phyloP scores from a whole-genome alignment of 2,888 invertebrate genomes.

The Linyphia triangularis region DNA sequence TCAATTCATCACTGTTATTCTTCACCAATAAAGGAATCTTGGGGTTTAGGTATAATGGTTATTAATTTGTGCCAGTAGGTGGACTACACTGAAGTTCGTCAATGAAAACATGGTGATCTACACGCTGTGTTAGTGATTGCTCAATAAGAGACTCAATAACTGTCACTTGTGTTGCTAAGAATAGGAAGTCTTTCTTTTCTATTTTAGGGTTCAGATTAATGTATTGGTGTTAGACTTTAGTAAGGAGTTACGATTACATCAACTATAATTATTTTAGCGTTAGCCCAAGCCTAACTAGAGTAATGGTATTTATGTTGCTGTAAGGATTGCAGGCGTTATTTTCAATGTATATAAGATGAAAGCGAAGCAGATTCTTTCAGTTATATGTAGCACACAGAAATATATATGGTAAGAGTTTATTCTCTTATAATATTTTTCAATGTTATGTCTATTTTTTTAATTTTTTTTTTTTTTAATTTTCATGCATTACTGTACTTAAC shows the following conservation, averaged over 20 bases:
- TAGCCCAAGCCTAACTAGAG: background rate
- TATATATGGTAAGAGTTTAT: no score
- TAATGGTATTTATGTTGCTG: background rate
- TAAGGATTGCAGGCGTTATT: no score
- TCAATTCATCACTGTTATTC: constrained; percentile 27
- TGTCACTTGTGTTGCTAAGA: constrained; percentile 29
- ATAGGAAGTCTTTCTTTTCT: constrained; percentile 1
- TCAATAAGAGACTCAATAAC: constrained; percentile 15
- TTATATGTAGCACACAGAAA: no score
- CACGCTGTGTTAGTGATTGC: background rate
- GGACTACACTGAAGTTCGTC: background rate
- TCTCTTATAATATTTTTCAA: no score
- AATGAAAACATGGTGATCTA: background rate
- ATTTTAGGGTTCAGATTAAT: constrained; percentile 4
- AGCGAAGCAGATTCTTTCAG: no score
- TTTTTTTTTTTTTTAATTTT: no score
- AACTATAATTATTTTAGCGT: background rate
- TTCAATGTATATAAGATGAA: no score
- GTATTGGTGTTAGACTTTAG: background rate
- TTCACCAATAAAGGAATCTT: background rate
- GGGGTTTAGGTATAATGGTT: constrained; percentile 28
- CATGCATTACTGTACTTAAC: no score
- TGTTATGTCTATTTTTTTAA: no score
- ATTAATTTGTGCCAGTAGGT: constrained; percentile 47
- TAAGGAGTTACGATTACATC: background rate